Evolutionary conservation across 2,888 invertebrate species (phyloP), one percentile per base, ranked within the genome.

Genomic region (Acrobasis suavella): DNA sequence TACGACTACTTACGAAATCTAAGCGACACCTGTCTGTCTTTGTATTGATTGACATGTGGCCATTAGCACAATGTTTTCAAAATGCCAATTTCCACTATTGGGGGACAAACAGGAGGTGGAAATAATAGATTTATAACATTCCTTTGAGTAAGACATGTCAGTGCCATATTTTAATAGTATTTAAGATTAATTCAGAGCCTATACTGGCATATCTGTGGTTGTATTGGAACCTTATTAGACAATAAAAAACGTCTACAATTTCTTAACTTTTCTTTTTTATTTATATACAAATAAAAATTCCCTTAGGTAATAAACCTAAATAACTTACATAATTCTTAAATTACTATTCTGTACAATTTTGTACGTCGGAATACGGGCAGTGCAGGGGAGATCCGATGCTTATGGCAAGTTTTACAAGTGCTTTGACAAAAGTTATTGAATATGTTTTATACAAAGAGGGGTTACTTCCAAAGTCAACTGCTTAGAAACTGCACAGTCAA

Each of bases 201-300:
- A 14, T 46, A 14, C 46, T n/a, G 12, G 46, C n/a, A n/a, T n/a
- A 3, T 14, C 12, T 14, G 10, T 46, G 46, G 46, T 46, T 46
- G 46, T 46, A 14, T 46, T 46, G 6, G 1, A 42, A 15, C 7
- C 37, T 50, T 8, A n/a, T 37, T 60, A 22, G 38, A 61, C 38
- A 78, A 75, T 76, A 76, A 80, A 73, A 72, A 50, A 38, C 59
- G 58, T 56, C 58, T 64, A 60, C 5, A 42, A 9, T 46, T 46
- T 69, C 67, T 74, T 73, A 76, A 71, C 71, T 80, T 68, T 76
- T 73, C 71, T 72, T 83, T 85, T 75, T 68, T 65, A 66, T 71
- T 67, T 90, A 90, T 89, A 87, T 91, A 91, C 90, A 91, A 89
- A 85, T 88, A 89, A 72, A 87, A 89, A 87, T 81, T 85, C 83